Evolutionary conservation across 2,797 vertebrate genomes (phyloP).

Genomic region (Ceyx erithaca): DNA sequence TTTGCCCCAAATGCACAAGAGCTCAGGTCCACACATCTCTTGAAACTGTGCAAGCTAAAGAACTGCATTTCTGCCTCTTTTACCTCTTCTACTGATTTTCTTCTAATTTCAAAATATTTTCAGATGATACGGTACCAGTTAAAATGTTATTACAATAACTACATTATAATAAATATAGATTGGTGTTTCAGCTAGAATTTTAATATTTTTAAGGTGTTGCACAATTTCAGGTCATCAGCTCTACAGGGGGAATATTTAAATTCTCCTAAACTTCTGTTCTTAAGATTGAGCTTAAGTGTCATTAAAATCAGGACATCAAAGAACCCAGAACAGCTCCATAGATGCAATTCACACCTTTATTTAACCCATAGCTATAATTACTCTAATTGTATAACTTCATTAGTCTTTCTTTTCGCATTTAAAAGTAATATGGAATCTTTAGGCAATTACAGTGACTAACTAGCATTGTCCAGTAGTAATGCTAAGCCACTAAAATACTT

Average conservation of each 20-base stretch:
- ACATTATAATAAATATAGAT: not conserved
- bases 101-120: not conserved
- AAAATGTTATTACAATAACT: not conserved
- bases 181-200: not conserved
- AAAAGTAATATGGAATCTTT: not conserved
- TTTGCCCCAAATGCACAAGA: not conserved
- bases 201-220: not conserved
- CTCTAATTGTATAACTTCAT: not conserved
- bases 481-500: not conserved
- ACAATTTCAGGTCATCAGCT: not conserved
- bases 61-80: not conserved
- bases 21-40: not conserved
- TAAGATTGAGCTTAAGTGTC: not conserved
- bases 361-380: conserved; percentile 33
- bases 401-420: conserved; percentile 19
- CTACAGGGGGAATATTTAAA: not conserved
- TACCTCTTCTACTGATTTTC: not conserved
- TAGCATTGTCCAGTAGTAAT: not conserved
- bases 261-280: not conserved
- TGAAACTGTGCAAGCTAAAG: not conserved
- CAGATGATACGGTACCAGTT: not conserved
- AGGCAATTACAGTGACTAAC: not conserved
- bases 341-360: not conserved
- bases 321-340: not conserved
- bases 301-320: not conserved